Conservation (phyloP, 2,797 vertebrate species). For the Sebastolobus alascanus region DNA sequence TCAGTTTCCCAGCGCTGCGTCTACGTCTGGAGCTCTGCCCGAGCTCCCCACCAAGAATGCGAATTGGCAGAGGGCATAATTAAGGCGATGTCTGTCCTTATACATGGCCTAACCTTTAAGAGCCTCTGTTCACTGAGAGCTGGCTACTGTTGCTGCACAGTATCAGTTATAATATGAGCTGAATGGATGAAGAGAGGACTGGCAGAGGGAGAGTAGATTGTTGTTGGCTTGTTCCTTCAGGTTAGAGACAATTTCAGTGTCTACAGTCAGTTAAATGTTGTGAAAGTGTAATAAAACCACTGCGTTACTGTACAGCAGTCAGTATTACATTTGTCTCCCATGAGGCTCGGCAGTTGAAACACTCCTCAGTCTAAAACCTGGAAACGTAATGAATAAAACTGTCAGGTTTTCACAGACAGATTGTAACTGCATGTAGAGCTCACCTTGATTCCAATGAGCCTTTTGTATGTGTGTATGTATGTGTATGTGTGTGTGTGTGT, state of each 20-base stretch:
- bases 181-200: conserved; percentile 26
- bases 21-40: conserved; percentile 71
- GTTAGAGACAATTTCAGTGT: conserved; percentile 23
- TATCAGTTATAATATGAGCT: conserved; percentile 49
- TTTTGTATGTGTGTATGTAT: not conserved
- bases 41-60: conserved; percentile 71
- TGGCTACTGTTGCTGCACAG: conserved; percentile 44
- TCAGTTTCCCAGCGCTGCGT: conserved; percentile 81
- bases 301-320: not conserved
- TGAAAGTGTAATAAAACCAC: not conserved
- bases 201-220: not conserved
- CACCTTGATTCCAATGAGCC: not conserved
- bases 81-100: conserved; percentile 76
- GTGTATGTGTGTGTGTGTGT: no score
- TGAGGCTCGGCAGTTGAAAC: conserved; percentile 3
- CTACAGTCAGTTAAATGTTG: conserved; percentile 13
- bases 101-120: conserved; percentile 70
- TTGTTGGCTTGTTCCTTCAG: conserved; percentile 28
- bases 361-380: conserved; percentile 13
- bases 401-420: conserved; percentile 17
- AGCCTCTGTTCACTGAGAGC: conserved; percentile 47
- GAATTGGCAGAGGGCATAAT: conserved; percentile 79
- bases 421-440: not conserved
- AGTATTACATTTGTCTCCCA: conserved; percentile 1
- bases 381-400: conserved; percentile 7